These are phyloP conservation scores for Osmerus eperlanus DNA, from an alignment of 2,113 vertebrate species.

Conservation along the genomic window DNA sequence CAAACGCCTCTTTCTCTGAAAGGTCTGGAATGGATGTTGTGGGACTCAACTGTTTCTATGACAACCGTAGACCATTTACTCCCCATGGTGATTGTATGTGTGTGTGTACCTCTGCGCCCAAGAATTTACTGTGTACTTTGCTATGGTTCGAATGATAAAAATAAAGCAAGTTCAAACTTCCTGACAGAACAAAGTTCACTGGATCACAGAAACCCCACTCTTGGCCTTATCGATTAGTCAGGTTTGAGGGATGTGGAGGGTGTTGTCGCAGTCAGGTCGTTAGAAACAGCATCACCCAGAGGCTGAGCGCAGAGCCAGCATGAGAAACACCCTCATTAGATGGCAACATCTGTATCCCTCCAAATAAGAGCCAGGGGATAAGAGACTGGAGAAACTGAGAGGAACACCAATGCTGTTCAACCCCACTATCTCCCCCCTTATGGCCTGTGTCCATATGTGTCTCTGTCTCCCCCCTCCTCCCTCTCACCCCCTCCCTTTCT, in stretches of 20 bases:
- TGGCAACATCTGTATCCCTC: conserved; percentile 44
- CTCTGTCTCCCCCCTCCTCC: neutral
- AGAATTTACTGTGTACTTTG: neutral
- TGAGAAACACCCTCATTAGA: conserved; percentile 28
- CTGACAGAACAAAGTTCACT: conserved; percentile 15
- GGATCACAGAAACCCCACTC: conserved; percentile 14
- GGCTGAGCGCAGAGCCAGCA: conserved; percentile 22
- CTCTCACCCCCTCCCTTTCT: conserved; percentile 18
- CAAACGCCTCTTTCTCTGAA: conserved; percentile 62
- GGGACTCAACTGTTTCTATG: conserved; percentile 71
- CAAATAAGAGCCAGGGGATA: conserved; percentile 1
- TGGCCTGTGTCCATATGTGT: neutral
- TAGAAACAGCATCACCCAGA: conserved; percentile 35
- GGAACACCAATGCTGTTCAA: neutral
- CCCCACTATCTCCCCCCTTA: neutral
- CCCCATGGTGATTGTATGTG: conserved; percentile 37
- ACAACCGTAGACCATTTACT: conserved; percentile 68
- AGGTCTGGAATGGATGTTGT: conserved; percentile 60
- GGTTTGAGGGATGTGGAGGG: conserved; percentile 49
- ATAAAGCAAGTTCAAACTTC: conserved; percentile 9
- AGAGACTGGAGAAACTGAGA: neutral
- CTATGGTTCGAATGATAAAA: neutral
- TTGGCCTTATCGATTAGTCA: conserved; percentile 25
- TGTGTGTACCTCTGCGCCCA: conserved; percentile 4
- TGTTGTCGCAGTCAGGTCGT: conserved; percentile 36